phyloP scores from a whole-genome alignment of 2,888 invertebrate genomes.

The Hirtodrosophila histrioides region DNA sequence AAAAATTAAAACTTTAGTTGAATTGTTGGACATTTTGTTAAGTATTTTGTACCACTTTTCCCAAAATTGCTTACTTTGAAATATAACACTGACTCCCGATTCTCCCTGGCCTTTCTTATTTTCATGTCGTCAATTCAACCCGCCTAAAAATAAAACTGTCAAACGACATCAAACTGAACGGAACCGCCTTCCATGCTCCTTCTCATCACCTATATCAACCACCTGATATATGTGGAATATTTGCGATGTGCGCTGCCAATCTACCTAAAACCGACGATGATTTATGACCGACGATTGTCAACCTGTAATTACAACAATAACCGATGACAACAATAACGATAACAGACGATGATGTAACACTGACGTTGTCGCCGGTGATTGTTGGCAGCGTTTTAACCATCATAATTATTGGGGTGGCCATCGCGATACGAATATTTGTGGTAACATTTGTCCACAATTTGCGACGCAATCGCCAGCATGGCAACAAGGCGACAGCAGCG shows the following conservation, averaged over 20 bases:
- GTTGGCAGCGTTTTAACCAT: constrained; percentile 84
- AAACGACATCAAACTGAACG: constrained; percentile 38
- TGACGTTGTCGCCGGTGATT: constrained; percentile 84
- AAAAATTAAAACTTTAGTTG: too few species aligned
- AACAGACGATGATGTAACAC: constrained; percentile 82
- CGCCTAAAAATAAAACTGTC: constrained; percentile 65
- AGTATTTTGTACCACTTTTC: constrained; percentile 10
- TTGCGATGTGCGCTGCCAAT: constrained; percentile 51
- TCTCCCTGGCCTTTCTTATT: constrained; percentile 7
- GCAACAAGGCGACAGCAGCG: constrained; percentile 81
- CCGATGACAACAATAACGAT: constrained; percentile 41
- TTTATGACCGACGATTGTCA: constrained; percentile 69
- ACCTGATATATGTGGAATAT: constrained; percentile 40
- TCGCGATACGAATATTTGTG: constrained; percentile 84
- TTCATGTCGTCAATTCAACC: constrained; percentile 27
- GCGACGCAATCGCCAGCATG: constrained; percentile 83
- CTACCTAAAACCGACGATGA: constrained; percentile 65
- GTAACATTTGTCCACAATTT: constrained; percentile 84
- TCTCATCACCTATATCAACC: constrained; percentile 1
- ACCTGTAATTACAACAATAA: constrained; percentile 71
- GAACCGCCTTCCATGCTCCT: constrained; percentile 4
- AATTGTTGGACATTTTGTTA: too few species aligned
- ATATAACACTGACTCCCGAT: constrained; percentile 9
- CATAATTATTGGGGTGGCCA: constrained; percentile 84
- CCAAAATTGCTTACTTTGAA: not conserved